Base-by-base conservation (phyloP, 2,113 vertebrate species). In the Larimichthys polyactis region DNA sequence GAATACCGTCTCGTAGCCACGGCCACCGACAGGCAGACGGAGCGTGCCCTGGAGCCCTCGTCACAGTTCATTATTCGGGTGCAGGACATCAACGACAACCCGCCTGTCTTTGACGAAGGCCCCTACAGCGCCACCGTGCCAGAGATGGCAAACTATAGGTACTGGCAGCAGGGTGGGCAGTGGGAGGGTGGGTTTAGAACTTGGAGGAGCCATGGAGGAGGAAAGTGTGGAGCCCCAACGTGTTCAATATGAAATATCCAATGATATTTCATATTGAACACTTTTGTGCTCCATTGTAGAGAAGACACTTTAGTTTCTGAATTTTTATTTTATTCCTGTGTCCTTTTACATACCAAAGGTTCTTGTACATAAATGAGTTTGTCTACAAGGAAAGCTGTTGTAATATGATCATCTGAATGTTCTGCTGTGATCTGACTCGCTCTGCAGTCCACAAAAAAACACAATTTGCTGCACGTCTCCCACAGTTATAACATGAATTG, bases 1-100 rank as follows among this genome's bases (percentile, higher is more conserved):
- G 96, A 98, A 75, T 98, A 98, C 24, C 95, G 96, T 40, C 94
- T 98, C 16, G 91, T 97, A 29, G 97, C 97, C 82, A 97, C 97
- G 49, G 97, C 97, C 1, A 96, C 96, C 68, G 97, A 98, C 92
- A 95, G 95, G 75, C 95, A 96, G 81, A 97, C 97, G 0, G 96
- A 97, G 83, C 96, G 96, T 12, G 95, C 97, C 83, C 93, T 98
- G 88, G 97, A 98, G 91, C 97, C 97, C 6, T 97, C 97, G 0
- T 98, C 97, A 5, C 96, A 97, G 90, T 98, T 98, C 89, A 95
- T 98, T 90, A 97, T 98, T 91, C 96, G 97, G 78, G 97, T 97
- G 85, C 97, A 97, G 85, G 97, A 97, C 94, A 97, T 97, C 94
- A 97, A 97, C 43, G 97, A 98, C 95, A 98, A 97, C 81, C 96